Evolutionary conservation across 2,113 vertebrate species (phyloP).

Genomic region (Melanerpes formicivorus): DNA sequence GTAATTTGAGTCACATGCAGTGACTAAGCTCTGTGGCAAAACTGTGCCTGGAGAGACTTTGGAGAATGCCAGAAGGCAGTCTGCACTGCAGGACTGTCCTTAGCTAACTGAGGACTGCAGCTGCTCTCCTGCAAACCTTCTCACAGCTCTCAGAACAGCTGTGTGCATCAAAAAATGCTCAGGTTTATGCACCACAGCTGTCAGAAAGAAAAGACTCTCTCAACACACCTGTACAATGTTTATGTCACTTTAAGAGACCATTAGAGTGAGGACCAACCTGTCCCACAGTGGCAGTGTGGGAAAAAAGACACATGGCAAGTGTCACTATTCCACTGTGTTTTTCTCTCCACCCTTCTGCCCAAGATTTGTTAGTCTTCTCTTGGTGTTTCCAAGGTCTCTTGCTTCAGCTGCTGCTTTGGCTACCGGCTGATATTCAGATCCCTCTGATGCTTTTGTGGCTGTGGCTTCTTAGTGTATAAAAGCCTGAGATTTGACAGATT

Average conservation of each 20-base stretch:
- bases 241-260: background rate
- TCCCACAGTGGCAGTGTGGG: accelerated
- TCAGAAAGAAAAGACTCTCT: background rate
- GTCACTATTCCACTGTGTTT: accelerated
- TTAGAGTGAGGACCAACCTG: background rate
- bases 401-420: background rate
- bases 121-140: background rate
- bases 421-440: background rate
- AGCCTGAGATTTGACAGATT: background rate
- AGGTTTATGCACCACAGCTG: background rate
- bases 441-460: background rate
- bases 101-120: background rate
- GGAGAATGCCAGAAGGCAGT: background rate
- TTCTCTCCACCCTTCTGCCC: background rate
- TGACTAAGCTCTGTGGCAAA: background rate
- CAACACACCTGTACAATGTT: background rate
- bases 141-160: background rate
- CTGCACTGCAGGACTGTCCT: background rate
- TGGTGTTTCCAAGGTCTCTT: background rate
- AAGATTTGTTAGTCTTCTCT: background rate
- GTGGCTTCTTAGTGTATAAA: background rate
- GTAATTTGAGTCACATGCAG: background rate
- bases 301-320: background rate
- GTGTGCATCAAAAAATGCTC: background rate
- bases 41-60: background rate